Evolutionary conservation across 2,113 vertebrate genomes (phyloP).

Genomic region (Cichladusa arquata): DNA sequence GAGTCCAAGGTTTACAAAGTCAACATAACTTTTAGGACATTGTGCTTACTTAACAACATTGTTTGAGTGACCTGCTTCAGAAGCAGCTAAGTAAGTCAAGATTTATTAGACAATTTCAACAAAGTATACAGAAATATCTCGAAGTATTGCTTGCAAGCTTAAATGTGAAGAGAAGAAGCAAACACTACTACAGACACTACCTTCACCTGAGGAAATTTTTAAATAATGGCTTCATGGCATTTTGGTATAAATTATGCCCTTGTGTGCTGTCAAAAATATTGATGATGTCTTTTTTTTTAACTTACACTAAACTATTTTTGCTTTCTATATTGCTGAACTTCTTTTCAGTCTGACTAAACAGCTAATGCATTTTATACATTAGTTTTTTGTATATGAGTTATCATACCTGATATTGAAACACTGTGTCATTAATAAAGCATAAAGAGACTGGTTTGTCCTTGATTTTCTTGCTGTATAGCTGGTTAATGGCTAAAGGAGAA

Average conservation of each 20-base stretch:
- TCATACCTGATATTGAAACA: background rate
- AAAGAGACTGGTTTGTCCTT: background rate
- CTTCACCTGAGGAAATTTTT: background rate
- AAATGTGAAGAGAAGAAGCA: slow-evolving; percentile 34
- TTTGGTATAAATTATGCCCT: slow-evolving; percentile 9
- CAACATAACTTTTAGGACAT: background rate
- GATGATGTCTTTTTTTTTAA: background rate
- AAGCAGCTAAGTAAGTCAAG: background rate
- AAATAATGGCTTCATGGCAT: background rate
- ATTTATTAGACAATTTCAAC: slow-evolving; percentile 45
- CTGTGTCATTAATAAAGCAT: background rate
- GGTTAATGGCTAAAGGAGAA: background rate
- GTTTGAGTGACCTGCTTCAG: slow-evolving; percentile 18
- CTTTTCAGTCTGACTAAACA: background rate
- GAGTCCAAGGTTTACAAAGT: background rate
- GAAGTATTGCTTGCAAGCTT: background rate
- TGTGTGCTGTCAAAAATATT: slow-evolving; percentile 6
- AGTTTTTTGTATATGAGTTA: background rate
- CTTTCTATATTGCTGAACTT: background rate
- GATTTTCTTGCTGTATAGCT: background rate
- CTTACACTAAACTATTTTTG: background rate
- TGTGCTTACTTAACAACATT: background rate
- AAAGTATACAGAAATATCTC: slow-evolving; percentile 13
- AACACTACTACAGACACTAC: background rate
- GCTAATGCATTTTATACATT: background rate